Conservation (phyloP, 2,888 invertebrate genomes). For the Strigamia transsilvanica region DNA sequence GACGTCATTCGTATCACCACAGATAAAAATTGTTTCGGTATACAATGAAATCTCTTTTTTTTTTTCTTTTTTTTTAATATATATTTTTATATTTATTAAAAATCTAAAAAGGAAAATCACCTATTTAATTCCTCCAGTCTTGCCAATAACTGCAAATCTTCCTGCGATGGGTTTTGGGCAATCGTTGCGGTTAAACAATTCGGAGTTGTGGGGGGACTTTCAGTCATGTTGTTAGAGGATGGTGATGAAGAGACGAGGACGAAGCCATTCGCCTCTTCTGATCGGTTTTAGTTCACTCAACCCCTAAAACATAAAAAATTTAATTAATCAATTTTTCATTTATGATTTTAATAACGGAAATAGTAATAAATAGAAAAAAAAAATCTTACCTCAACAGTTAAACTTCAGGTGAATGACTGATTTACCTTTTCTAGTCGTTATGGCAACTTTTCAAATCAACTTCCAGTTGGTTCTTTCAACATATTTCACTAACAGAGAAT, state of each 20-base stretch:
- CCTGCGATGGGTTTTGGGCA: conserved; percentile 64
- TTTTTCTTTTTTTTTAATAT: too few species aligned
- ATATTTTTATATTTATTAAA: background rate
- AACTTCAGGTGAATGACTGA: conserved; percentile 37
- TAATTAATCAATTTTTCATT: background rate
- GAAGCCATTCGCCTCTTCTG: conserved; percentile 48
- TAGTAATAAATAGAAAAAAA: background rate
- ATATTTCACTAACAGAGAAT: too few species aligned
- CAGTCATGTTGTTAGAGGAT: conserved; percentile 51
- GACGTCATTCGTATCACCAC: too few species aligned
- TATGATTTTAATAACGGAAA: background rate
- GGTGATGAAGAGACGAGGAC: background rate
- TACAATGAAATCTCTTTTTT: too few species aligned
- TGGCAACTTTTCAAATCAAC: background rate
- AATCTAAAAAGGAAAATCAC: conserved; percentile 62
- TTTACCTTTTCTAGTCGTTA: background rate
- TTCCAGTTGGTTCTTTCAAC: too few species aligned
- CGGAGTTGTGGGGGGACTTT: conserved; percentile 41
- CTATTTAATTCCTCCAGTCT: conserved; percentile 95
- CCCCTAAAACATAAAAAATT: background rate
- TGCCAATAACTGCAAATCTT: conserved; percentile 89
- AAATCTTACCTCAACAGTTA: conserved; percentile 14
- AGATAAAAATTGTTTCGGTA: too few species aligned
- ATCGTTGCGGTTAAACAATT: background rate
- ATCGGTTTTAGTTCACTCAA: background rate